A percentile compares a stretch with the other conserved stretches of the same genome.
phyloP scores from a whole-genome alignment of 2,888 invertebrate genomes.

The Sesia apiformis region DNA sequence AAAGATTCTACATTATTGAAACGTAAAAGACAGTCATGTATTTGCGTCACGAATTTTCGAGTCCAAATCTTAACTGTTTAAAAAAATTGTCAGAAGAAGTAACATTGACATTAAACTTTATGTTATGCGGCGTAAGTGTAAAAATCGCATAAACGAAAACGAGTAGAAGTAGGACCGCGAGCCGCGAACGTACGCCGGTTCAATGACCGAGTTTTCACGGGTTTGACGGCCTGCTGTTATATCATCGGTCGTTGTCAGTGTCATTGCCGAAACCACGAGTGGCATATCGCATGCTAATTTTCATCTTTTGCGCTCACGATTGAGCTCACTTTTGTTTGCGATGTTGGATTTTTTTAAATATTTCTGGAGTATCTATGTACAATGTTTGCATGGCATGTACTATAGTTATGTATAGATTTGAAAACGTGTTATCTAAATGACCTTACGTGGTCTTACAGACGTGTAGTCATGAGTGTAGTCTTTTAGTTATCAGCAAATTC shows the following conservation, averaged over 20 bases:
- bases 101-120: slow-evolving; percentile 47
- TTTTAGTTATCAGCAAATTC: no score
- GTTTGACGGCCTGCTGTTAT: slow-evolving; percentile 74
- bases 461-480: no score
- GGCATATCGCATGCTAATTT: slow-evolving; percentile 40
- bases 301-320: slow-evolving; percentile 35
- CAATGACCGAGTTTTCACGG: slow-evolving; percentile 74
- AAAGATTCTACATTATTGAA: slow-evolving; percentile 12
- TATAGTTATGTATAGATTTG: no score
- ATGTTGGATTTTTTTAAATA: neutral
- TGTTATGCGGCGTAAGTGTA: slow-evolving; percentile 36
- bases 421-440: no score
- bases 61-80: slow-evolving; percentile 44
- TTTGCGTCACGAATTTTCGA: slow-evolving; percentile 37
- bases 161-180: slow-evolving; percentile 34
- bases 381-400: no score
- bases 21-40: slow-evolving; percentile 20
- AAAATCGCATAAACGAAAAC: slow-evolving; percentile 64
- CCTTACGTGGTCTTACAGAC: no score
- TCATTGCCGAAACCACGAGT: slow-evolving; percentile 68
- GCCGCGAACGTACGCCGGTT: slow-evolving; percentile 49
- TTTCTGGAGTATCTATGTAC: no score
- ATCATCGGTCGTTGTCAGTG: slow-evolving; percentile 72
- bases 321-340: slow-evolving; percentile 42
- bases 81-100: slow-evolving; percentile 20